A percentile compares a stretch with the other conserved stretches of the same genome.
phyloP scores from a whole-genome alignment of 1,140 invertebrate genomes.

The Magallana angulata region DNA sequence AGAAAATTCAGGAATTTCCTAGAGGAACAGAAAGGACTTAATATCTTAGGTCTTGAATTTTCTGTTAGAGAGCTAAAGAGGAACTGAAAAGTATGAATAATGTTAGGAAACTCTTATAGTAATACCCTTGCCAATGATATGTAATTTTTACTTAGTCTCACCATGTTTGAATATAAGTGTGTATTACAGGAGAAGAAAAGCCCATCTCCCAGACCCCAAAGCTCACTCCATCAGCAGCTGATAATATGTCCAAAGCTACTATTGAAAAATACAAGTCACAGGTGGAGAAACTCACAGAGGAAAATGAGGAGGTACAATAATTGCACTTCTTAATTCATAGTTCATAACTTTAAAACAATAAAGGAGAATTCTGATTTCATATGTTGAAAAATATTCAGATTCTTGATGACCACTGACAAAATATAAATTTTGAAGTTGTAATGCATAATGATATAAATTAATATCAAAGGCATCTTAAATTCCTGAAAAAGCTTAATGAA shows the following conservation, averaged over 20 bases:
- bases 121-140: no score
- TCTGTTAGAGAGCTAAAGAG: no score
- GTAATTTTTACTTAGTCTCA: background rate
- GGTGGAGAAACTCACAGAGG: slow-evolving; percentile 58
- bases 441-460: no score
- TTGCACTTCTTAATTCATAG: no score
- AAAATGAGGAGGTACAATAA: slow-evolving; percentile 58
- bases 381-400: background rate
- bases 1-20: no score
- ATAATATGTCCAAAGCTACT: slow-evolving; percentile 60
- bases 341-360: no score
- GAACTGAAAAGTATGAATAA: no score
- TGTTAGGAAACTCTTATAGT: no score
- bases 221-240: slow-evolving; percentile 53
- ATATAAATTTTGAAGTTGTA: no score
- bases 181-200: background rate
- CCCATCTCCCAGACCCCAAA: slow-evolving; percentile 40
- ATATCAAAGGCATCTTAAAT: background rate
- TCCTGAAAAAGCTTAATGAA: background rate
- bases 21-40: no score
- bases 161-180: background rate
- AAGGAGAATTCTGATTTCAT: no score
- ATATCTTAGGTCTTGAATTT: no score
- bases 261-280: slow-evolving; percentile 68
- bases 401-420: background rate